Conservation (phyloP, 1,140 invertebrate genomes). For the Muscidifurax raptorellus region DNA sequence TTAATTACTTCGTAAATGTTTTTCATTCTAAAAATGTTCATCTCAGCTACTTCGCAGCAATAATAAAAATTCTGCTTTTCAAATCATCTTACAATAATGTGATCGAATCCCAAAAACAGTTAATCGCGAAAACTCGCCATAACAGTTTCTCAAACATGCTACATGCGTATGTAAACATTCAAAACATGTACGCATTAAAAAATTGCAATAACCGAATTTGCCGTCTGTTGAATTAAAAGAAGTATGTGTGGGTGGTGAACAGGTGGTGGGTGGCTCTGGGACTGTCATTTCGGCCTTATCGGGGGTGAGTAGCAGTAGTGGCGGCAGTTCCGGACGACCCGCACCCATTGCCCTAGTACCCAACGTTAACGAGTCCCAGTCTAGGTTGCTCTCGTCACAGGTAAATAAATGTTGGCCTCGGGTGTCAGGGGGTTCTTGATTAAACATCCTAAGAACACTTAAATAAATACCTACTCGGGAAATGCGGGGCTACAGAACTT, state of each 20-base stretch:
- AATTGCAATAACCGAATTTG: not conserved
- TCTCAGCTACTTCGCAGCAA: not conserved
- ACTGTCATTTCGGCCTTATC: slow-evolving; percentile 72
- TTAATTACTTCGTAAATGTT: not conserved
- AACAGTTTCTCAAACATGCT: slow-evolving; percentile 50
- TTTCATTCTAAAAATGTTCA: not conserved
- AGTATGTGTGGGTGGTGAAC: slow-evolving; percentile 67
- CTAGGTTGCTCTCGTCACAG: slow-evolving; percentile 70
- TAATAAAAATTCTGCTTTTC: not conserved
- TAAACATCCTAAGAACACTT: not conserved
- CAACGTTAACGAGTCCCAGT: slow-evolving; percentile 74
- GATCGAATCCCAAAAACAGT: not conserved
- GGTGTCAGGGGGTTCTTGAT: not conserved
- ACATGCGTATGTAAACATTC: too few relatives aligned
- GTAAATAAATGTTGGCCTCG: slow-evolving; percentile 65
- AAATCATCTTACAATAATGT: not conserved
- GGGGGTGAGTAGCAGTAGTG: slow-evolving; percentile 73
- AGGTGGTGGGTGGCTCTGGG: slow-evolving; percentile 75
- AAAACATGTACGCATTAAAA: not conserved
- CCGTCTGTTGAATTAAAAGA: slow-evolving; percentile 30
- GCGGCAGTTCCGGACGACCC: slow-evolving; percentile 71
- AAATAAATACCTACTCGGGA: slow-evolving; percentile 13
- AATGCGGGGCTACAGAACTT: not conserved
- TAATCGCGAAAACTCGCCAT: not conserved
- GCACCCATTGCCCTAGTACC: slow-evolving; percentile 76